phyloP scores from a whole-genome alignment of 2,888 invertebrate species.

The Allolobophora icterica region DNA sequence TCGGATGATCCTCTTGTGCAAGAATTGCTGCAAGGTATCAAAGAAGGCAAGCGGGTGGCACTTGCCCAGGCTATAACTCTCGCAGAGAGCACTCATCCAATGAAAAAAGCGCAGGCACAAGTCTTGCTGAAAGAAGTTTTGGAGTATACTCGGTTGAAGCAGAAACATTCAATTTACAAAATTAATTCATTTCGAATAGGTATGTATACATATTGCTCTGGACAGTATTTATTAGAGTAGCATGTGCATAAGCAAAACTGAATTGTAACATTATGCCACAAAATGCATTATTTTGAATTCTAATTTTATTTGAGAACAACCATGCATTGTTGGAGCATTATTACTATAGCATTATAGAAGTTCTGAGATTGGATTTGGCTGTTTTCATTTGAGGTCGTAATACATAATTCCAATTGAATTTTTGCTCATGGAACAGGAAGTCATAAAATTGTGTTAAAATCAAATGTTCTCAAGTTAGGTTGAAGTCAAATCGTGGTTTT shows the following conservation, averaged over 20 bases:
- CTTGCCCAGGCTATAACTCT: conserved; percentile 68
- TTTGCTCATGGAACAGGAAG: no score
- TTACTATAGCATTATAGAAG: no score
- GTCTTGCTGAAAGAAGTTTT: conserved; percentile 60
- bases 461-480: no score
- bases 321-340: no score
- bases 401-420: no score
- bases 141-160: conserved; percentile 52
- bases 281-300: not conserved
- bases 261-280: not conserved
- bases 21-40: conserved; percentile 53
- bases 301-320: no score
- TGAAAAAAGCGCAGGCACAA: conserved; percentile 65
- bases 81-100: conserved; percentile 66
- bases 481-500: no score
- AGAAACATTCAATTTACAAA: conserved; percentile 45
- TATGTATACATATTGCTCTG: conserved; percentile 48
- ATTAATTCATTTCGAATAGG: conserved; percentile 62
- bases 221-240: not conserved
- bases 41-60: conserved; percentile 60
- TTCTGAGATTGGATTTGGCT: no score
- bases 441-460: no score
- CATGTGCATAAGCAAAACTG: not conserved
- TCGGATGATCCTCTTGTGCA: conserved; percentile 50
- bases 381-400: no score